Percentiles rank a stretch among this genome's conserved stretches.
phyloP scores from a whole-genome alignment of 2,888 invertebrate species.

The Trichogramma evanescens region DNA sequence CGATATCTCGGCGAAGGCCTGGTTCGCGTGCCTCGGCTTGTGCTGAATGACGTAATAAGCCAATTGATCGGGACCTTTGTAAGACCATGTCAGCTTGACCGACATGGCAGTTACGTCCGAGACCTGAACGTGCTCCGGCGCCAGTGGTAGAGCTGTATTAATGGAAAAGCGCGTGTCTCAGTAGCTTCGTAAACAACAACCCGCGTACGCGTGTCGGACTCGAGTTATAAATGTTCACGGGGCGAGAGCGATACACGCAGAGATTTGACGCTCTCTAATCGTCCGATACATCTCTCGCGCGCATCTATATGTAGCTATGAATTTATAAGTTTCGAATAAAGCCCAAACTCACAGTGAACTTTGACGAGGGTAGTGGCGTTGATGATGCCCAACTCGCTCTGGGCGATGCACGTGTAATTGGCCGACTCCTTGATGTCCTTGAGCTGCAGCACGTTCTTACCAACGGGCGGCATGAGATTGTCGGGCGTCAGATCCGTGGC shows the following conservation, averaged over 20 bases:
- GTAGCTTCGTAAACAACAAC: too few species aligned
- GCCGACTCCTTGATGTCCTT: constrained; percentile 84
- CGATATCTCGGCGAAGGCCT: constrained; percentile 87
- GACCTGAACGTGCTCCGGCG: constrained; percentile 82
- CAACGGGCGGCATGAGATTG: constrained; percentile 76
- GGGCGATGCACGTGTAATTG: constrained; percentile 95
- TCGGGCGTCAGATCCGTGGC: constrained; percentile 81
- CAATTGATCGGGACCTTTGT: constrained; percentile 81
- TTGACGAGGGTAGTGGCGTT: constrained; percentile 82
- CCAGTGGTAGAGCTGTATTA: constrained; percentile 75
- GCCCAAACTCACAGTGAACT: constrained; percentile 79
- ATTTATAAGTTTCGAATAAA: too few species aligned
- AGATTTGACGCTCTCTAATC: not conserved
- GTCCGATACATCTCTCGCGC: not conserved
- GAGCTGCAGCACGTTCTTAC: constrained; percentile 79
- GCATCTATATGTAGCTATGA: too few species aligned
- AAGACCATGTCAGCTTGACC: constrained; percentile 88
- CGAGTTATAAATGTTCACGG: too few species aligned
- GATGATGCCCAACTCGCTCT: constrained; percentile 87
- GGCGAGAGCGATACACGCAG: not conserved
- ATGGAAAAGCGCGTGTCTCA: too few species aligned
- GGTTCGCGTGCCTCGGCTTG: constrained; percentile 88
- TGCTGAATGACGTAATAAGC: constrained; percentile 95
- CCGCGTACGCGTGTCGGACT: too few species aligned
- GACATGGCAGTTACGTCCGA: constrained; percentile 92